Evolutionary conservation across 2,888 invertebrate species (phyloP).

Genomic region (Caenorhabditis sp.): DNA sequence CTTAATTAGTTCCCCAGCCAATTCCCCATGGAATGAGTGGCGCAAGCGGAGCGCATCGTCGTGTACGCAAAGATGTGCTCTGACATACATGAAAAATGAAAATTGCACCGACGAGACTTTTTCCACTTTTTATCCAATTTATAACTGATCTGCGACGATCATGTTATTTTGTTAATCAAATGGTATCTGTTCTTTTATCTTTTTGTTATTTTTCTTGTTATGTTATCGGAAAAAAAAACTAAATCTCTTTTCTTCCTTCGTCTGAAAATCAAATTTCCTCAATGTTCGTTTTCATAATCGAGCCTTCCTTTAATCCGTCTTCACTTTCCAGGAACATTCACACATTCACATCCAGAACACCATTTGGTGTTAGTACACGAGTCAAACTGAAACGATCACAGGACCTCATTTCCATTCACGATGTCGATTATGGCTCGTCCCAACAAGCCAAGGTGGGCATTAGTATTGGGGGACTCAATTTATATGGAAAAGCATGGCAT

Average conservation of each 20-base stretch:
- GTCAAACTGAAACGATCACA: conserved; percentile 66
- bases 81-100: conserved; percentile 42
- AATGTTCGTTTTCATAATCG: conserved; percentile 1
- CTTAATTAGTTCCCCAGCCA: conserved; percentile 60
- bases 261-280: conserved; percentile 22
- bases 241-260: neutral
- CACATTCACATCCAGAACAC: neutral
- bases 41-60: conserved; percentile 32
- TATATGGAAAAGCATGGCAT: neutral
- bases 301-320: conserved; percentile 29
- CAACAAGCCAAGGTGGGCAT: conserved; percentile 54
- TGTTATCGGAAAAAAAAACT: neutral
- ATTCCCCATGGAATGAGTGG: conserved; percentile 45
- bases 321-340: conserved; percentile 29
- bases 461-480: neutral
- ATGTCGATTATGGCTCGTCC: conserved; percentile 51
- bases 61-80: conserved; percentile 28
- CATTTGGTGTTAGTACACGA: conserved; percentile 39
- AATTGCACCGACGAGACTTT: conserved; percentile 28
- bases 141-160: conserved; percentile 19
- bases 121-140: neutral
- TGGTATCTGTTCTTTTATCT: conserved; percentile 3
- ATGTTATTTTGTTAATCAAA: conserved; percentile 39
- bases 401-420: conserved; percentile 63
- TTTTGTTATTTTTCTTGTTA: conserved; percentile 20